A percentile compares a stretch with the other conserved stretches of the same genome.
Evolutionary conservation across 2,888 invertebrate genomes (phyloP).

Genomic region (Ptychoptera albimana): DNA sequence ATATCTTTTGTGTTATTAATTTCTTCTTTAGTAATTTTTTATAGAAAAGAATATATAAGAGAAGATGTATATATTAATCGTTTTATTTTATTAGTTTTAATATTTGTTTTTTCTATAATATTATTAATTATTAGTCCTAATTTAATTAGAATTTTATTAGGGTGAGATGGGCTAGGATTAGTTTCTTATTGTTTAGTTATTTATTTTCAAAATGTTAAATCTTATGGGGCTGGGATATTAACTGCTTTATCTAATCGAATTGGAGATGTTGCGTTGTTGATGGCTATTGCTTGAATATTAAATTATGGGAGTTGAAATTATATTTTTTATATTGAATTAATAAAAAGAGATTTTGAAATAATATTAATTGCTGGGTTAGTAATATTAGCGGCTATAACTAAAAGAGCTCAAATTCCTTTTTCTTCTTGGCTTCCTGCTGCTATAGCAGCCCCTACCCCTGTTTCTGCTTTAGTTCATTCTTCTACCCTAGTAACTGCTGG

Average conservation of each 20-base stretch:
- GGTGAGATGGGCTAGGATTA: conserved; percentile 57
- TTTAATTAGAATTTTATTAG: conserved; percentile 52
- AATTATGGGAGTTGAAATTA: conserved; percentile 39
- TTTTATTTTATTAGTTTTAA: conserved; percentile 45
- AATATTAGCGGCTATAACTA: conserved; percentile 46
- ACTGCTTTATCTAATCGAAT: conserved; percentile 57
- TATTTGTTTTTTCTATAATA: conserved; percentile 51
- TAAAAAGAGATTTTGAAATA: conserved; percentile 31
- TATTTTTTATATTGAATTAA: conserved; percentile 36
- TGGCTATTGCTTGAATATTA: conserved; percentile 40
- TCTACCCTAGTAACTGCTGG: conserved; percentile 66
- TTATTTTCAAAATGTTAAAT: conserved; percentile 40
- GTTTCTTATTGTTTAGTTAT: conserved; percentile 51
- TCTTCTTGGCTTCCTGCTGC: conserved; percentile 58
- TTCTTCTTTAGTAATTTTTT: conserved; percentile 47
- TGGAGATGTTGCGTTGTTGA: conserved; percentile 51
- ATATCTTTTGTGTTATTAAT: conserved; percentile 46
- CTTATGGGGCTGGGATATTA: conserved; percentile 53
- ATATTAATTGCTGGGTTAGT: conserved; percentile 31
- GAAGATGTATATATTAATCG: conserved; percentile 40
- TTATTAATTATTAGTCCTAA: conserved; percentile 52
- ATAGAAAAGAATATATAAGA: conserved; percentile 45
- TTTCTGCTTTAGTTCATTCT: conserved; percentile 62
- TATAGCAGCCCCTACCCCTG: conserved; percentile 59
- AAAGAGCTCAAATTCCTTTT: conserved; percentile 71